These are phyloP conservation scores for Eretmocerus hayati DNA, from an alignment of 2,888 invertebrate species.

Conservation along the genomic window DNA sequence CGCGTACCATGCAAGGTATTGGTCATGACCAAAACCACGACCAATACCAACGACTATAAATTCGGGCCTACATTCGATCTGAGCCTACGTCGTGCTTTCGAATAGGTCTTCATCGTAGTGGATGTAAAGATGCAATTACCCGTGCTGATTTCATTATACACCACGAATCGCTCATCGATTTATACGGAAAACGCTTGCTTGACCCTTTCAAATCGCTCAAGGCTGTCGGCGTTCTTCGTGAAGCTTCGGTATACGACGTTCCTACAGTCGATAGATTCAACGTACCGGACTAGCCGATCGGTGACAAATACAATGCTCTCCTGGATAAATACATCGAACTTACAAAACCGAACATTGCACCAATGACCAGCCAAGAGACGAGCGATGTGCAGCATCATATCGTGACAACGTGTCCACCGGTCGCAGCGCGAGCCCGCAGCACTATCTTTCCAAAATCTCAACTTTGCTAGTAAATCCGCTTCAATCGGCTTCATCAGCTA, in stretches of 20 bases:
- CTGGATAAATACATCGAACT: not conserved
- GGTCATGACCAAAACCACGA: too few relatives aligned
- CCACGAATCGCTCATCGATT: not conserved
- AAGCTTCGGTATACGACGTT: not conserved
- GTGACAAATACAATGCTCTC: not conserved
- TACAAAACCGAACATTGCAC: not conserved
- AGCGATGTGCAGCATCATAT: not conserved
- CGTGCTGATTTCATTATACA: conserved; percentile 31
- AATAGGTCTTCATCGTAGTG: conserved; percentile 34
- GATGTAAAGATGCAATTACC: conserved; percentile 36
- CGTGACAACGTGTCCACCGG: not conserved
- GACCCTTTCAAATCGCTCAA: not conserved
- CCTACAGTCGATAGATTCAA: not conserved
- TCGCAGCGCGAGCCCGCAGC: not conserved
- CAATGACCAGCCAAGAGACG: not conserved
- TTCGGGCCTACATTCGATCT: conserved; percentile 29
- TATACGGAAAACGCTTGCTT: not conserved
- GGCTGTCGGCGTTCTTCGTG: not conserved
- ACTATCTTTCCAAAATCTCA: too few relatives aligned
- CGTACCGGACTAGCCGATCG: not conserved
- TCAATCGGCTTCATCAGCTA: too few relatives aligned
- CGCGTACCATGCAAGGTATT: too few relatives aligned
- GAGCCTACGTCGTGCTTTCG: conserved; percentile 29
- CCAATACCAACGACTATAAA: too few relatives aligned
- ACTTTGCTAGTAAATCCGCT: too few relatives aligned